A percentile compares a stretch with the other conserved stretches of the same genome.
Conservation (phyloP, 2,797 vertebrate species). For the Okamejei kenojei region DNA sequence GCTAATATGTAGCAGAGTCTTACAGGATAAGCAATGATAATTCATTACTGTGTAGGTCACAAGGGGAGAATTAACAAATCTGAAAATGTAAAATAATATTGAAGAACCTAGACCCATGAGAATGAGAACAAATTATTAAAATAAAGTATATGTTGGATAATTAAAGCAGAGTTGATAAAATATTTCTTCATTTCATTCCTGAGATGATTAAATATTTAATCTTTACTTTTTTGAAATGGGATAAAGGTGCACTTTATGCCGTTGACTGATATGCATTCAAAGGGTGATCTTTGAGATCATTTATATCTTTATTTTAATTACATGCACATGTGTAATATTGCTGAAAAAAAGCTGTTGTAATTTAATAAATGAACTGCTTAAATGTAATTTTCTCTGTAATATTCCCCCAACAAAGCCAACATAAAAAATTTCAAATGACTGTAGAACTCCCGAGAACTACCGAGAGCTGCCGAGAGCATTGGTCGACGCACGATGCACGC, state of each 20-base stretch:
- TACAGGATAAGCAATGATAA: neutral
- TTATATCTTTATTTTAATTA: neutral
- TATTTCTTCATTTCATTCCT: neutral
- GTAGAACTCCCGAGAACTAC: no score
- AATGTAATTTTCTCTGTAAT: neutral
- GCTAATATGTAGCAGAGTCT: neutral
- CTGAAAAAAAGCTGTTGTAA: neutral
- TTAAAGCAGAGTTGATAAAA: neutral
- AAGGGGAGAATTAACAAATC: neutral
- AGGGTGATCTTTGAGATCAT: neutral
- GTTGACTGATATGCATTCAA: neutral
- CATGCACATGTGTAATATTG: neutral
- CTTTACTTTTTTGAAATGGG: neutral
- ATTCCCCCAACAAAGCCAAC: neutral
- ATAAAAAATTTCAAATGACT: neutral
- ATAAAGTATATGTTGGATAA: neutral
- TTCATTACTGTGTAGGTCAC: neutral
- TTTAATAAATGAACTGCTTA: neutral
- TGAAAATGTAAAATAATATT: neutral
- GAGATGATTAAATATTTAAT: neutral
- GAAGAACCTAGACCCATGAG: neutral
- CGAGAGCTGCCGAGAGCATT: no score
- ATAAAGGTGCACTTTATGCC: neutral
- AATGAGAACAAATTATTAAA: slow-evolving; percentile 5
- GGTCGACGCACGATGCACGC: no score